Percentiles rank a stretch among this genome's conserved stretches.
phyloP scores from a whole-genome alignment of 2,888 invertebrate genomes.

The Choreutis nemorana region DNA sequence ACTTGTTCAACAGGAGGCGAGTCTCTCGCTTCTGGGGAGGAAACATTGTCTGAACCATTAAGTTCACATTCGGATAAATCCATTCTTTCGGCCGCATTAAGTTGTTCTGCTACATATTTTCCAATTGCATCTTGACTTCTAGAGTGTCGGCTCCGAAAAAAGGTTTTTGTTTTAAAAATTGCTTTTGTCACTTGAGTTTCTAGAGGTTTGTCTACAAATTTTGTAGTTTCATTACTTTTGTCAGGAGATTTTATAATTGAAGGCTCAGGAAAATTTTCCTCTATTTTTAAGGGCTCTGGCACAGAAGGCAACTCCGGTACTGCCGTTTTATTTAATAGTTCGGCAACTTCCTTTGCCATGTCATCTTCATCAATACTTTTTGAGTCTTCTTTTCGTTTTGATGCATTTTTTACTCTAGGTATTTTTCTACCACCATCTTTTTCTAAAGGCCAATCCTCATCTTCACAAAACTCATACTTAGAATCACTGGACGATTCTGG shows the following conservation, averaged over 20 bases:
- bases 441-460: constrained; percentile 69
- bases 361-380: constrained; percentile 55
- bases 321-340: constrained; percentile 67
- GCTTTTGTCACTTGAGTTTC: constrained; percentile 40
- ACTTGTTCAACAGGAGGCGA: constrained; percentile 58
- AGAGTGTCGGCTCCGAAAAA: constrained; percentile 63
- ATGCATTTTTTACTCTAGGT: constrained; percentile 64
- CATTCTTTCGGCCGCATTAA: constrained; percentile 52
- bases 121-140: constrained; percentile 63
- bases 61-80: constrained; percentile 44
- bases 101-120: constrained; percentile 59
- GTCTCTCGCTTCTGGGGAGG: constrained; percentile 44
- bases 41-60: constrained; percentile 41
- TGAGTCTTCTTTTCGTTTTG: constrained; percentile 41
- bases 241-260: constrained; percentile 56
- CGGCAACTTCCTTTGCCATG: constrained; percentile 65
- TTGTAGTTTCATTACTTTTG: constrained; percentile 27
- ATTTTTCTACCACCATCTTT: constrained; percentile 69
- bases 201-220: constrained; percentile 21
- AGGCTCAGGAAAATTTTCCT: constrained; percentile 68
- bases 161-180: constrained; percentile 63
- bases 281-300: constrained; percentile 56
- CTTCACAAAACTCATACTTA: constrained; percentile 84
- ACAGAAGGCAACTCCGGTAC: constrained; percentile 65
- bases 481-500: constrained; percentile 62